Conservation (phyloP, 2,888 invertebrate species). For the Leptopterna dolabrata region DNA sequence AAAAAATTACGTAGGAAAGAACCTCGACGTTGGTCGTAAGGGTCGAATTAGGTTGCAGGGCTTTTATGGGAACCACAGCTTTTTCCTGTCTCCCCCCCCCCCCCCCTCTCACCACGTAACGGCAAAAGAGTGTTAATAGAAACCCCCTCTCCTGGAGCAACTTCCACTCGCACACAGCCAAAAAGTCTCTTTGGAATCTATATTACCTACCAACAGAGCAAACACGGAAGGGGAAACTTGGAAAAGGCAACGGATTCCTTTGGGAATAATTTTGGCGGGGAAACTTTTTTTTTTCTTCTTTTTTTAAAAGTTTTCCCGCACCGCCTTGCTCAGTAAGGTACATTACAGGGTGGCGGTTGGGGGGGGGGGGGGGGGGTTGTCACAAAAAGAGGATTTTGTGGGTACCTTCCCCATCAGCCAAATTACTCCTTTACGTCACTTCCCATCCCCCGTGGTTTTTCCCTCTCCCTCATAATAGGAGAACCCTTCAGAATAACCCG, state of each 20-base stretch:
- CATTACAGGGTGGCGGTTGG: background rate
- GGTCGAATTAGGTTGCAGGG: background rate
- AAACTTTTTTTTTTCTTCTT: background rate
- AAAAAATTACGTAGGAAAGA: background rate
- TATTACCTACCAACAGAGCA: background rate
- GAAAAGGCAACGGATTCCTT: background rate
- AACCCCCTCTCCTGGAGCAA: background rate
- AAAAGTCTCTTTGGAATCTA: conserved; percentile 7
- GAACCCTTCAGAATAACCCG: background rate
- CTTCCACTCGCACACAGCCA: background rate
- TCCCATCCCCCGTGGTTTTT: background rate
- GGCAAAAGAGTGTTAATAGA: background rate
- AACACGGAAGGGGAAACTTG: background rate
- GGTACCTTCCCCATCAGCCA: conserved; percentile 3
- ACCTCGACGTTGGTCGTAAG: background rate
- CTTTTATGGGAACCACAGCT: background rate
- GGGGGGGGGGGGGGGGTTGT: background rate
- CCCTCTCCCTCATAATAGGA: background rate
- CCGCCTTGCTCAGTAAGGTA: background rate
- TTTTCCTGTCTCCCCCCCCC: background rate
- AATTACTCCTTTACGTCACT: conserved; percentile 7
- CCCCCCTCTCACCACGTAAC: background rate
- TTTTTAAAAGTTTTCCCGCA: no score
- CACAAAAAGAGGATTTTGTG: background rate
- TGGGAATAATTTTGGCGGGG: conserved; percentile 1